Evolutionary conservation across 2,797 vertebrate genomes (phyloP).

Genomic region (Anguilla marmorata): DNA sequence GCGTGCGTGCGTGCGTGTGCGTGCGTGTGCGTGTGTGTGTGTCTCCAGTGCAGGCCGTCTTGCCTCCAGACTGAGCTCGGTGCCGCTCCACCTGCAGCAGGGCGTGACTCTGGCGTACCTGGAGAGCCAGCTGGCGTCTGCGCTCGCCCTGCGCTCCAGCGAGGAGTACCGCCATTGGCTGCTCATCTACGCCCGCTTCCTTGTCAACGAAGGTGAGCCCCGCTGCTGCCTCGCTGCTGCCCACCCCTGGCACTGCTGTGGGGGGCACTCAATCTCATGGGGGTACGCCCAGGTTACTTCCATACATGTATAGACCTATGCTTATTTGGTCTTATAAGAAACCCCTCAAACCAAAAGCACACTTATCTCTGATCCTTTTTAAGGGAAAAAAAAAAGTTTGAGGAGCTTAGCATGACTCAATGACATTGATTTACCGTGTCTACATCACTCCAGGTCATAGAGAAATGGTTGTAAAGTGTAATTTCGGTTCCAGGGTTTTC

Average conservation of each 20-base stretch:
- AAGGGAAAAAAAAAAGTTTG: too few species aligned
- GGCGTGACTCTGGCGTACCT: constrained; percentile 91
- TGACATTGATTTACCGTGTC: too few species aligned
- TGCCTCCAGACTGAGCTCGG: constrained; percentile 89
- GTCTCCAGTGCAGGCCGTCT: constrained; percentile 84
- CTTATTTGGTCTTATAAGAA: too few species aligned
- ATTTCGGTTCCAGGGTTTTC: too few species aligned
- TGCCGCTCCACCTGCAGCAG: constrained; percentile 91
- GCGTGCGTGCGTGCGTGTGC: background rate
- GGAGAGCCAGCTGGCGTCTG: constrained; percentile 91
- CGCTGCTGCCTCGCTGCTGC: background rate
- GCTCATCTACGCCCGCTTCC: constrained; percentile 93
- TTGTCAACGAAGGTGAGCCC: constrained; percentile 92
- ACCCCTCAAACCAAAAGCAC: too few species aligned
- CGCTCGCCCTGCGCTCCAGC: constrained; percentile 84
- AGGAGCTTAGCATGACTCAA: too few species aligned
- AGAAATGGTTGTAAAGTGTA: too few species aligned
- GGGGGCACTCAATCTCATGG: background rate
- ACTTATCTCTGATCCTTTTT: too few species aligned
- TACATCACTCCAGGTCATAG: too few species aligned
- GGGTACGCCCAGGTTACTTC: too few species aligned
- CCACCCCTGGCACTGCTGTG: background rate
- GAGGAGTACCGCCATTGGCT: constrained; percentile 95
- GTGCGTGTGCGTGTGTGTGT: background rate
- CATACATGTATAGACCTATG: too few species aligned